A percentile compares a stretch with the other conserved stretches of the same genome.
phyloP scores from a whole-genome alignment of 2,797 vertebrate species.

The Notamacropus eugenii region DNA sequence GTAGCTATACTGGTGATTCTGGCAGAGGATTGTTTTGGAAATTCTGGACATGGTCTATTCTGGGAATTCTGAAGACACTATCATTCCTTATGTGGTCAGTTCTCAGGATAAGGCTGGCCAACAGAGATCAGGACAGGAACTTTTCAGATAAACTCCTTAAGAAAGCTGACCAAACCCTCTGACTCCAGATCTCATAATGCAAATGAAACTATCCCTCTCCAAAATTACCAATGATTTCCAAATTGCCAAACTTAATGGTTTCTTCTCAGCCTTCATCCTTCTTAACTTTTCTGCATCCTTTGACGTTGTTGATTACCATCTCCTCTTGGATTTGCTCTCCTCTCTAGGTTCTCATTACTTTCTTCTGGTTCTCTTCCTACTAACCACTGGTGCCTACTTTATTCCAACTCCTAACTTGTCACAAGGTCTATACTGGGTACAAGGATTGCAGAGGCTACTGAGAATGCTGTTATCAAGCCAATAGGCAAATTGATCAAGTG shows the following conservation, averaged over 20 bases:
- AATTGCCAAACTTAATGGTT: background rate
- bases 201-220: background rate
- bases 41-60: background rate
- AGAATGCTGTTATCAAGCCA: background rate
- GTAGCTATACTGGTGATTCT: background rate
- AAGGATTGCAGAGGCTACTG: background rate
- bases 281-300: background rate
- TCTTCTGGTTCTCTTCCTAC: background rate
- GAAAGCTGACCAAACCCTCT: background rate
- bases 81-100: background rate
- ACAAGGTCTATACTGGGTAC: background rate
- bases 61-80: background rate
- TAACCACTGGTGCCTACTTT: background rate
- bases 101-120: background rate
- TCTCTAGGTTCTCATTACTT: background rate
- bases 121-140: background rate
- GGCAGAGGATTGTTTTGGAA: background rate
- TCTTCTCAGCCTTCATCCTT: background rate
- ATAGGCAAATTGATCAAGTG: background rate
- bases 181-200: background rate
- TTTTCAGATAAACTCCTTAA: background rate
- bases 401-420: background rate
- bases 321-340: background rate
- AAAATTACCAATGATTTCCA: background rate
- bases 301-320: background rate